These are phyloP conservation scores for Drosophila sucinea DNA, from an alignment of 1,140 invertebrate genomes.

Conservation along the genomic window DNA sequence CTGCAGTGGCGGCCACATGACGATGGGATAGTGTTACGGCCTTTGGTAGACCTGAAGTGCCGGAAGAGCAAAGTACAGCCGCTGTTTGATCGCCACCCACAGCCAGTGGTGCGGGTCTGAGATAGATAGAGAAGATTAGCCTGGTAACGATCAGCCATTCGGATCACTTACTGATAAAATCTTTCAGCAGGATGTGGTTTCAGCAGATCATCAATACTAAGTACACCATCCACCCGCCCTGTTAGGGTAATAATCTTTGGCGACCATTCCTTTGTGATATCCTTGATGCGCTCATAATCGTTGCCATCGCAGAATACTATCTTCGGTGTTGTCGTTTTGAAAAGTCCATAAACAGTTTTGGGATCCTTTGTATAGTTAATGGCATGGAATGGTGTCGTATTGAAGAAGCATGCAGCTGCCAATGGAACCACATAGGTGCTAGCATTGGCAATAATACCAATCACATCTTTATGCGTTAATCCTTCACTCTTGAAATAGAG, in stretches of 20 bases:
- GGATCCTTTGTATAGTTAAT: constrained; percentile 53
- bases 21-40: constrained; percentile 87
- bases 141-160: not conserved
- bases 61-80: constrained; percentile 85
- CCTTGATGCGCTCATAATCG: constrained; percentile 56
- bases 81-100: constrained; percentile 50
- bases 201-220: constrained; percentile 45
- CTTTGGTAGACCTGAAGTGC: constrained; percentile 91
- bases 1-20: constrained; percentile 23
- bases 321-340: constrained; percentile 56
- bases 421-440: constrained; percentile 54
- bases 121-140: not conserved
- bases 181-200: constrained; percentile 37
- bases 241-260: constrained; percentile 54
- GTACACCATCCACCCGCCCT: constrained; percentile 52
- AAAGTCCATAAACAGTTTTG: constrained; percentile 43
- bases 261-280: constrained; percentile 42
- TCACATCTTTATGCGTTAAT: constrained; percentile 51
- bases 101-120: constrained; percentile 42
- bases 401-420: constrained; percentile 50
- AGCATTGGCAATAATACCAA: constrained; percentile 51
- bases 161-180: constrained; percentile 38
- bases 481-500: constrained; percentile 42
- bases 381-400: constrained; percentile 60
- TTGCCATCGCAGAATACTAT: constrained; percentile 68